Base-by-base conservation (phyloP, 2,797 vertebrate species). In the Gobionotothen gibberifrons region DNA sequence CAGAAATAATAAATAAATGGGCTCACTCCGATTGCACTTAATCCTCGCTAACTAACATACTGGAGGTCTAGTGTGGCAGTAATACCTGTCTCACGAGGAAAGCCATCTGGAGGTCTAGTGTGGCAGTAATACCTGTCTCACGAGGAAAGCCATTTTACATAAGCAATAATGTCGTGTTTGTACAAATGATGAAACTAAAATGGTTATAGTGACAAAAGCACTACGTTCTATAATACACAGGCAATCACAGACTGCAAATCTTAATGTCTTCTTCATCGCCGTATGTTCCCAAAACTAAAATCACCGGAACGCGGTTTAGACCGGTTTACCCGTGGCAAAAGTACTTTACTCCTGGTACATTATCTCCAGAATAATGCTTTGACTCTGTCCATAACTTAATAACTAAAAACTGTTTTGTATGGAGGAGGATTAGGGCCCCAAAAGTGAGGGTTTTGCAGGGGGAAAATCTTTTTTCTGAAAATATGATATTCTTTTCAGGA, bases 211-310 rank as follows among this genome's bases (percentile, higher is more conserved):
- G 96, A 95, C 94, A 94, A 93, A 95, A 88, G 92, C 95, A 95
- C 95, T 95, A 92, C 83, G 85, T 90, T 94, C 92, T 93, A 93
- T 93, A 94, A 93, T 93, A 97, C 95, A 95, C 86, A 94, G 95
- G 97, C 97, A 98, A 97, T 98, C 97, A 99, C 96, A 96, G 98
- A 99, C 96, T 98, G 97, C 97, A 98, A 95, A 94, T 94, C 89
- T 90, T 91, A 90, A 93, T 75, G 84, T 87, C 84, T 72, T 70
- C 47, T 78, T 76, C 54, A 13, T 58, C 15, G n/a, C 39, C 48
- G 53, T 44, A 60, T 69, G 71, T 77, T 89, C 83, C 78, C 78
- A 87, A 84, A 87, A 64, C 73, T 36, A 11, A 2, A 32, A 43
- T 44, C 42, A 22, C 44, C 48, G 16, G 36, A 44, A 59, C 67